Evolutionary conservation across 2,888 invertebrate genomes (phyloP), one percentile per base, ranked within the genome.

Genomic region (Macropis europaea): DNA sequence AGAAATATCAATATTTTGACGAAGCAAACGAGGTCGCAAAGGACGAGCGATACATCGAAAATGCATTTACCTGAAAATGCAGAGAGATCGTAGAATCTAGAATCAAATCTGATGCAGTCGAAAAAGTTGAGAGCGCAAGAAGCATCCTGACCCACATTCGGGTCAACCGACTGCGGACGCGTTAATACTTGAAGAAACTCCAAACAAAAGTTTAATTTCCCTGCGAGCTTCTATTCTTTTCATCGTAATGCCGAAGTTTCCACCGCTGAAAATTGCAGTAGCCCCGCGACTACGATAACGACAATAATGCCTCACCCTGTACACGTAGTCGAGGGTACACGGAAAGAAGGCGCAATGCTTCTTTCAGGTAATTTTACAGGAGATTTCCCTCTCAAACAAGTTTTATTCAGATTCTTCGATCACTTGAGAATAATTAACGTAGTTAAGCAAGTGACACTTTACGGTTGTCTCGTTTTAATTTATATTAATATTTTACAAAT

Each of bases 31-130:
- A 40, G 38, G 52, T 28, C 30, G 22, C 28, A n/a, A 7, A n/a
- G 9, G 53, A 54, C 2, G 15, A n/a, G n/a, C 9, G 17, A 24
- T 63, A 53, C 50, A 47, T 32, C 36, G 42, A 45, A 62, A 53
- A 38, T 53, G 56, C 57, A 57, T 67, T 36, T 45, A 17, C n/a
- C n/a, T n/a, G 36, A 47, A 30, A 42, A 42, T 6, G 13, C 15
- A 26, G n/a, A 53, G 11, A 24, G 26, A 26, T 26, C 38, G 36
- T 38, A 17, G 26, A 26, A 5, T 24, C n/a, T 28, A 15, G 5
- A 11, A 15, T 2, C 17, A 13, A 19, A 30, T 19, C 42, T 19
- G 28, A n/a, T n/a, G n/a, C n/a, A n/a, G n/a, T n/a, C n/a, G n/a
- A n/a, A n/a, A n/a, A n/a, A n/a, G n/a, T n/a, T n/a, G n/a, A n/a